Percentiles rank a stretch among this genome's conserved stretches.
phyloP scores from a whole-genome alignment of 2,113 vertebrate genomes.

The Bos javanicus region DNA sequence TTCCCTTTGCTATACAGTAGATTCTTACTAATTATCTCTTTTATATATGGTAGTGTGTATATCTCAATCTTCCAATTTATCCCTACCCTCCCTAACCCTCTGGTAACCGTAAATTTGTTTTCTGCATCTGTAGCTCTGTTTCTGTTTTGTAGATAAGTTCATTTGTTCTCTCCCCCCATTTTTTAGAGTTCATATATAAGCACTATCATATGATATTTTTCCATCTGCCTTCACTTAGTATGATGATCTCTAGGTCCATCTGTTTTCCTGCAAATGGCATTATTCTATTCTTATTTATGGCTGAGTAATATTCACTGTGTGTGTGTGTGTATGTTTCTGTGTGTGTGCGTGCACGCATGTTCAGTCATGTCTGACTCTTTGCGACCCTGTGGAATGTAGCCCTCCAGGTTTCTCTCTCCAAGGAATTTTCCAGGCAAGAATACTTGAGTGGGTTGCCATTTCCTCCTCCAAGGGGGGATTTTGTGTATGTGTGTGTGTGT shows the following conservation, averaged over 20 bases:
- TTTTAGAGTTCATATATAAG: not conserved
- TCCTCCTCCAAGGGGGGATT: not conserved
- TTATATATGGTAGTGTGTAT: not conserved
- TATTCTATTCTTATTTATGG: not conserved
- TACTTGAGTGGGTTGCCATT: not conserved
- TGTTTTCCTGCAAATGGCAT: not conserved
- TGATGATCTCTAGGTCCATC: not conserved
- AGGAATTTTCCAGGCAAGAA: not conserved
- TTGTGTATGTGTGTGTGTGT: not conserved
- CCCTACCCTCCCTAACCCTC: not conserved
- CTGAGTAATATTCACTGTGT: not conserved
- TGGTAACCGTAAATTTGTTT: not conserved
- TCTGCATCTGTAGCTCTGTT: not conserved
- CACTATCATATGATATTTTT: not conserved
- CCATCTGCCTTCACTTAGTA: not conserved
- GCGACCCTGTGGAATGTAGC: not conserved
- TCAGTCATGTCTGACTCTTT: not conserved
- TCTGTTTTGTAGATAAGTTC: not conserved
- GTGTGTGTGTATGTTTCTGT: not conserved
- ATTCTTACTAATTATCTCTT: not conserved
- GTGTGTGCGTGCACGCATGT: fast-evolving
- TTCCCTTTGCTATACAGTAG: not conserved
- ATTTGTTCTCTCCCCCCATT: not conserved
- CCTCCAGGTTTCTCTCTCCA: not conserved
- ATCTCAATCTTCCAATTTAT: not conserved